Base-by-base conservation (phyloP, 1,140 invertebrate genomes). In the Drosophila bocqueti region DNA sequence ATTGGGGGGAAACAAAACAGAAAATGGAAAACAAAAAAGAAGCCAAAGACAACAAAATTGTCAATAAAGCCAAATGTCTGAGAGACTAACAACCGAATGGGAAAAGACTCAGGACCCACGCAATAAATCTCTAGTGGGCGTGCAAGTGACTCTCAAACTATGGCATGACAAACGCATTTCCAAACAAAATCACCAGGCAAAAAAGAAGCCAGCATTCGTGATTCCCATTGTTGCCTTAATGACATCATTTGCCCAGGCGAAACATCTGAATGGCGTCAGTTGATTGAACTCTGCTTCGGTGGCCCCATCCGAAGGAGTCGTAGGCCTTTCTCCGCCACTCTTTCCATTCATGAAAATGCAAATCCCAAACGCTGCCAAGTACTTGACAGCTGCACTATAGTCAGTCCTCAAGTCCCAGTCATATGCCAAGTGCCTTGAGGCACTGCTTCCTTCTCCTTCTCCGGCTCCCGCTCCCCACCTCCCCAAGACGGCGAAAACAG, bases 271-370 rank as follows among this genome's bases (percentile, higher is more conserved):
- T 84, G 73, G 43, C 74, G 60, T 81, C 77, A 49, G 78, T 84
- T 87, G 80, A 89, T 87, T 87, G 83, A 89, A 83, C 72, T 59
- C 83, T 71, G 79, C 87, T 74, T 87, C 77, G 77, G 64, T 85
- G 50, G 63, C 54, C 42, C 38, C 64, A 62, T 60, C 72, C 60
- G 59, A 74, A 77, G 64, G 49, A 64, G 45, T 49, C 15, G 49
- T 26, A 71, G 58, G 66, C 84, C 83, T 87, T 87, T 87, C 83
- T 89, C 84, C 26, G 55, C 64, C 52, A 46, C 47, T 52, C 60
- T 58, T 58, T 90, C 72, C 84, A 89, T 89, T 89, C 84, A 89
- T 89, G 69, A 84, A 89, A 89, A 89, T 90, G 81, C 81, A 89
- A 90, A 87, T 89, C 77, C 74, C 65, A 24, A 77, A 36, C 67